Evolutionary conservation across 2,797 vertebrate genomes (phyloP), one percentile per base, ranked within the genome.

Genomic region (Rallus crepitans): DNA sequence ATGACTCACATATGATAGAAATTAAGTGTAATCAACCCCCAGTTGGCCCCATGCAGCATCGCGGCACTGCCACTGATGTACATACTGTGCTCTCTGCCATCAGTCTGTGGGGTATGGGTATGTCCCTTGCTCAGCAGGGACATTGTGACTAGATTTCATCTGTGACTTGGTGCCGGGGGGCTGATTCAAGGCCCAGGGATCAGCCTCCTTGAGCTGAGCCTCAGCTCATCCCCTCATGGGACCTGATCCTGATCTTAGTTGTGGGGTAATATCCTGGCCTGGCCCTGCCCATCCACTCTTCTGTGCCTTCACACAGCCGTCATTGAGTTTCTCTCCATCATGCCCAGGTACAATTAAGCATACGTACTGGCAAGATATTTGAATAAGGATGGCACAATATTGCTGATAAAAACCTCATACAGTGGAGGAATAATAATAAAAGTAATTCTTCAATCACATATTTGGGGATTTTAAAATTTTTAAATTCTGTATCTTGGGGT

Each of bases 151-250:
- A 14, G 31, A 11, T 4, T 5, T 18, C 20, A 19, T 3, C 0
- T 0, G 6, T 2, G 8, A 2, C 24, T n/a, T 45, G 24, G 3
- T 39, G 19, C 10, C 37, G 6, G 7, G 1, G 13, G 12, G 9
- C 4, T 1, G 2, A 13, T 24, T 71, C 23, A 37, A 57, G 23
- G 37, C 7, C 28, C 12, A 39, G 7, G 5, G 15, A 53, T 0
- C 0, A 70, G 1, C 3, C 12, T 6, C 21, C 21, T 45, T 42
- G 12, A 6, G 20, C 53, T 52, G 18, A 25, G 11, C 10, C 28
- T 52, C n/a, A 35, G 3, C 3, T 0, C 0, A 7, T 14, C 2
- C 18, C 15, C 25, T 53, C 15, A 15, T 0, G 1, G 8, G 16
- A 6, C 30, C 27, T 57, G 31, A 39, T 45, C 9, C 21, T 87